Evolutionary conservation across 1,140 invertebrate genomes (phyloP).

Genomic region (Drosophila sucinea): DNA sequence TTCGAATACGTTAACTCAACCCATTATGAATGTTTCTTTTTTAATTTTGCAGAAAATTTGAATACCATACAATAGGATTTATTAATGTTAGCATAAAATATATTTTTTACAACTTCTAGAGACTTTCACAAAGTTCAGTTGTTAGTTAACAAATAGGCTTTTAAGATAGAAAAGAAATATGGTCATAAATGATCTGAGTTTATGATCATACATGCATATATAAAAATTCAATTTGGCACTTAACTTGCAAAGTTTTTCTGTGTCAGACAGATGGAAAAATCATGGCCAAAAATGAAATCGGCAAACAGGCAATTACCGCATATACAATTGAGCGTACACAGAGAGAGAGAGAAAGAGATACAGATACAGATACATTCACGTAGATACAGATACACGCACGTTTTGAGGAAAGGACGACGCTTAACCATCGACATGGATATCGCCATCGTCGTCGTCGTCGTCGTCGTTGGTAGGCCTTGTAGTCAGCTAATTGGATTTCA

Average conservation of each 20-base stretch:
- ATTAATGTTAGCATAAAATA: too few relatives aligned
- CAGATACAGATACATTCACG: slow-evolving; percentile 34
- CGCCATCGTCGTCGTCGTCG: slow-evolving; percentile 19
- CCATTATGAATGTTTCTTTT: too few relatives aligned
- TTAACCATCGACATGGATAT: slow-evolving; percentile 14
- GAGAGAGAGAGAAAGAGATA: not conserved
- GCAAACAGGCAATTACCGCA: slow-evolving; percentile 66
- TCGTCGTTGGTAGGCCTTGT: slow-evolving; percentile 66
- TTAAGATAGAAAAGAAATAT: not conserved
- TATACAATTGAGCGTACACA: slow-evolving; percentile 58
- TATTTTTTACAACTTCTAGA: too few relatives aligned
- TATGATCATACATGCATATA: slow-evolving; percentile 15
- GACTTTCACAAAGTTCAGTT: too few relatives aligned
- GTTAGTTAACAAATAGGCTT: not conserved
- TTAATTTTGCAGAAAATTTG: too few relatives aligned
- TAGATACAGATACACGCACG: slow-evolving; percentile 46
- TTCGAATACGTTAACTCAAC: too few relatives aligned
- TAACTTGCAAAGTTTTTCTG: slow-evolving; percentile 54
- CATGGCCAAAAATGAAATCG: slow-evolving; percentile 70
- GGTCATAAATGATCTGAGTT: not conserved
- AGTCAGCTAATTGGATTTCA: slow-evolving; percentile 81
- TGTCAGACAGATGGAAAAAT: slow-evolving; percentile 58
- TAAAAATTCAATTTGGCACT: slow-evolving; percentile 73
- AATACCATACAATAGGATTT: too few relatives aligned
- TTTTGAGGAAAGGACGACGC: slow-evolving; percentile 58